Evolutionary conservation across 2,797 vertebrate genomes (phyloP).

Genomic region (Podargus strigoides): DNA sequence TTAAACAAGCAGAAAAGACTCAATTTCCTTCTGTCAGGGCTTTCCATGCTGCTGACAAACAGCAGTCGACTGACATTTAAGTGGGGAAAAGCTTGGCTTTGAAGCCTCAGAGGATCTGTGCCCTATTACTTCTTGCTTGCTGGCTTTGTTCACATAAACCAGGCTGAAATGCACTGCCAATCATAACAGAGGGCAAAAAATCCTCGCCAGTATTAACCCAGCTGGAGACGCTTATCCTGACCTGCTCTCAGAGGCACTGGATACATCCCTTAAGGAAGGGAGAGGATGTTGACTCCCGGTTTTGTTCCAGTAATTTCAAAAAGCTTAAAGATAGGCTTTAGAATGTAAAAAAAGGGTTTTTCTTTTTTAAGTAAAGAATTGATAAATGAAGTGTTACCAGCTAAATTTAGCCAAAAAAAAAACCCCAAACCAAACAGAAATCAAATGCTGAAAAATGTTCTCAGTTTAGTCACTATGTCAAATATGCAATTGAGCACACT

Average conservation of each 20-base stretch:
- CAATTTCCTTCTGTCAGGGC: constrained; percentile 48
- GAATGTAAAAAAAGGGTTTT: background rate
- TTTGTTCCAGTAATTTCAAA: constrained; percentile 3
- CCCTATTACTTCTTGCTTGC: constrained; percentile 32
- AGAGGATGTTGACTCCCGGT: background rate
- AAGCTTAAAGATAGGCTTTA: background rate
- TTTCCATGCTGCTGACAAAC: constrained; percentile 51
- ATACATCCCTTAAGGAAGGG: background rate
- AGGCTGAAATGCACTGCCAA: constrained; percentile 37
- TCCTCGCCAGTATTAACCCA: constrained; percentile 34
- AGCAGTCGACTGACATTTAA: constrained; percentile 48
- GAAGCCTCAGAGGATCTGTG: constrained; percentile 32
- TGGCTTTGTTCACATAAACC: constrained; percentile 53
- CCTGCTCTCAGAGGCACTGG: background rate
- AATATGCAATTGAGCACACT: background rate
- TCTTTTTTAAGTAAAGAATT: background rate
- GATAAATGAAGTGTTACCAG: background rate
- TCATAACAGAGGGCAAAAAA: constrained; percentile 35
- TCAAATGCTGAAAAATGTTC: background rate
- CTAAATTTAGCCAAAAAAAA: background rate
- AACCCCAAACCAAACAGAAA: background rate
- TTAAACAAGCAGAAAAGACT: constrained; percentile 49
- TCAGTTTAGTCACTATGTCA: background rate
- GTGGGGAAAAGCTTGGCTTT: constrained; percentile 49
- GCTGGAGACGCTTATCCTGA: constrained; percentile 27